These are phyloP conservation scores for Ectemnius continuus DNA, from an alignment of 2,888 invertebrate genomes.

Conservation along the genomic window DNA sequence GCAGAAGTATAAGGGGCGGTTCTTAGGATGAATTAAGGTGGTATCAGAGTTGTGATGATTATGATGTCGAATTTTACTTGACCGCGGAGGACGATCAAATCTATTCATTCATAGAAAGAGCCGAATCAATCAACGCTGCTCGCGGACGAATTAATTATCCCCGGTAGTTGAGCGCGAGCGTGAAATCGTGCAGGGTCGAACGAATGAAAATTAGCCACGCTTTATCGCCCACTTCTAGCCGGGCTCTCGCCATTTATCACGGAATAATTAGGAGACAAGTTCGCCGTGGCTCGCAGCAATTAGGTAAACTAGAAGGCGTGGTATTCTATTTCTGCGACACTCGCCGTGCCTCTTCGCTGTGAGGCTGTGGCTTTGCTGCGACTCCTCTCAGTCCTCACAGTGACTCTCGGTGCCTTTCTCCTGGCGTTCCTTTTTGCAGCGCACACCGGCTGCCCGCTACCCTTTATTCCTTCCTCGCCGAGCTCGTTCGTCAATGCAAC, in stretches of 20 bases:
- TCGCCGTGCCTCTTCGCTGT: slow-evolving; percentile 34
- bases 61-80: too few relatives aligned
- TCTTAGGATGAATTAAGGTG: too few relatives aligned
- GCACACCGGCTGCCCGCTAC: slow-evolving; percentile 40
- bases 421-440: slow-evolving; percentile 32
- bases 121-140: slow-evolving; percentile 39
- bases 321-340: slow-evolving; percentile 73
- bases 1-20: too few relatives aligned
- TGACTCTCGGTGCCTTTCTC: slow-evolving; percentile 25
- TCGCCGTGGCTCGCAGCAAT: slow-evolving; percentile 73
- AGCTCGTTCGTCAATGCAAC: slow-evolving; percentile 70
- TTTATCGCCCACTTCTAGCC: slow-evolving; percentile 69
- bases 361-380: not conserved
- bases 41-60: too few relatives aligned
- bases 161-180: slow-evolving; percentile 26
- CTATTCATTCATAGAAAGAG: slow-evolving; percentile 16
- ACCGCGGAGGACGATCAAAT: not conserved
- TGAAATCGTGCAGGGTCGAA: slow-evolving; percentile 50
- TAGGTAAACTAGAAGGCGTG: slow-evolving; percentile 76
- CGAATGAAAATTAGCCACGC: slow-evolving; percentile 70
- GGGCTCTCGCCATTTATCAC: slow-evolving; percentile 70
- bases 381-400: too few relatives aligned
- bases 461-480: slow-evolving; percentile 58
- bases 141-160: slow-evolving; percentile 52
- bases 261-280: slow-evolving; percentile 77